Base-by-base conservation (phyloP, 2,113 vertebrate species). In the Leucopternis melanops region DNA sequence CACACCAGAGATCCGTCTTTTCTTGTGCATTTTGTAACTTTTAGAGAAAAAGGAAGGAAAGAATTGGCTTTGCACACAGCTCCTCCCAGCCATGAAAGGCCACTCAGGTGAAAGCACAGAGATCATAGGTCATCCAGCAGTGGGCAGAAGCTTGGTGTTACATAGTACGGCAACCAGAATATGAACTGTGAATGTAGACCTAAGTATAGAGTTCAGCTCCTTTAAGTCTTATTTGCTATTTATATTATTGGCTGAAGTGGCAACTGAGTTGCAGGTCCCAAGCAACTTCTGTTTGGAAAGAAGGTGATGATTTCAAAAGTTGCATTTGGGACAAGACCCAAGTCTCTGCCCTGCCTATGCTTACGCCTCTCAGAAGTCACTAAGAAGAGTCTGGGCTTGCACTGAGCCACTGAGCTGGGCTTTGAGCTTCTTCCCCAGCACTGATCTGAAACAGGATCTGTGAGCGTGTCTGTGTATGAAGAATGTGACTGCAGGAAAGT, bases 331-430 rank as follows among this genome's bases (percentile, higher is more conserved):
- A 81, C 38, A 54, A 52, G 44, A 63, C 13, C 29, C 44, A 40
- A 16, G 15, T n/a, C 16, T 71, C 75, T 42, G 16, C 9, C 42
- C 45, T 21, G 22, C 19, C 49, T 58, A 9, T 15, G n/a, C 11
- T 21, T 58, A 22, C 0, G 1, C 5, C 40, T 36, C 16, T 16
- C 22, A 44, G 50, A 47, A 58, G n/a, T 26, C 15, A 8, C 0
- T 42, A 73, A 31, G 67, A 52, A 11, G 38, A 70, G n/a, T 40
- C 25, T 29, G 38, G 17, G 20, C 9, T 80, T 63, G 21, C 29
- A 29, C 34, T 42, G 61, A 84, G 13, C 8, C 45, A 18, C 77
- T 16, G 40, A 52, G 25, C n/a, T 61, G 52, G 23, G n/a, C 22
- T 72, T 78, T 73, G 59, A 62, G 12, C 32, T 77, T 85, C 12